These are phyloP conservation scores for Ypsolopha scabrella DNA, from an alignment of 2,888 invertebrate genomes.

Conservation along the genomic window DNA sequence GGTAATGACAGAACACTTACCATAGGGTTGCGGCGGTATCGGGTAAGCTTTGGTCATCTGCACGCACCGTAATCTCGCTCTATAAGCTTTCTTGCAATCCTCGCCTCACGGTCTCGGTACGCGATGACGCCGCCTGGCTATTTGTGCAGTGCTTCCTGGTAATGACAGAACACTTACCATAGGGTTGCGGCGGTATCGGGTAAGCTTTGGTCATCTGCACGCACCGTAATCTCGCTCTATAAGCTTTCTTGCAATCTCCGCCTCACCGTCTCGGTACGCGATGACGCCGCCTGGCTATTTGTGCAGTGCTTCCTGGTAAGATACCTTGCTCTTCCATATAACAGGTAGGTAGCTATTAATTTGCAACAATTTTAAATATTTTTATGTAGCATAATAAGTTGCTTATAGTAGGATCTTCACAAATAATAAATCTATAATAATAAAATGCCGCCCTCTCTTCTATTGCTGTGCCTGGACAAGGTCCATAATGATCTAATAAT, in stretches of 20 bases:
- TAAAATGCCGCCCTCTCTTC: no score
- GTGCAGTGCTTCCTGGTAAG: no score
- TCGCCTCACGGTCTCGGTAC: conserved; percentile 53
- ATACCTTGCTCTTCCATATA: no score
- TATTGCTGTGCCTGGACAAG: no score
- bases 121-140: conserved; percentile 64
- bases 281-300: conserved; percentile 66
- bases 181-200: conserved; percentile 25
- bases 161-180: conserved; percentile 28
- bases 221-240: conserved; percentile 53
- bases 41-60: conserved; percentile 45
- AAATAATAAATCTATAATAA: no score
- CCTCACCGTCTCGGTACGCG: conserved; percentile 52
- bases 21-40: conserved; percentile 27
- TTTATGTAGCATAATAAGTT: no score
- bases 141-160: conserved; percentile 62
- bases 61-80: conserved; percentile 52
- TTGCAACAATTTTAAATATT: no score
- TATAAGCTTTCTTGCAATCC: conserved; percentile 57
- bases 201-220: conserved; percentile 49
- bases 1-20: conserved; percentile 26
- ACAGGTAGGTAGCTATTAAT: no score
- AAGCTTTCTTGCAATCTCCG: conserved; percentile 56
- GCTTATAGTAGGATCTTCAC: no score
- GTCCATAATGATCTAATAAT: no score